Evolutionary conservation across 2,113 vertebrate genomes (phyloP).

Genomic region (Rafetus swinhoei): DNA sequence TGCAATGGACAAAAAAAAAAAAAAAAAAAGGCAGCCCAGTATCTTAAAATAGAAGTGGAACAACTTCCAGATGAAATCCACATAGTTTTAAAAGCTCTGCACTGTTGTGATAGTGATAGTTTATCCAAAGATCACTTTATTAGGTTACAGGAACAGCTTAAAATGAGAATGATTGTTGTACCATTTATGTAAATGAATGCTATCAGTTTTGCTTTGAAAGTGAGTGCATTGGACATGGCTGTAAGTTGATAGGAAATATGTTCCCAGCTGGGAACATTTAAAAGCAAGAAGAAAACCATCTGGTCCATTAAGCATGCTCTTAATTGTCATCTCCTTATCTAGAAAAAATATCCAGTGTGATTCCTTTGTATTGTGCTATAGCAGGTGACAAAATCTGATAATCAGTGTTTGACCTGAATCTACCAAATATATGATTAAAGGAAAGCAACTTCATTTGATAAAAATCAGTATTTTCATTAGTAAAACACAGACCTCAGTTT

Average conservation of each 20-base stretch:
- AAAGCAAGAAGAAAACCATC: slow-evolving; percentile 34
- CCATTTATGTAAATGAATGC: slow-evolving; percentile 14
- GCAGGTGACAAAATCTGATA: not conserved
- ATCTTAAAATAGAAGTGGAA: not conserved
- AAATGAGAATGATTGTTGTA: not conserved
- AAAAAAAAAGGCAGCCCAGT: too few relatives aligned
- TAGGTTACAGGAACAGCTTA: not conserved
- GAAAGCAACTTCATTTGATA: not conserved
- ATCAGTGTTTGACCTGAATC: slow-evolving; percentile 7
- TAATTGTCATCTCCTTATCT: slow-evolving; percentile 35
- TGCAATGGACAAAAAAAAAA: not conserved
- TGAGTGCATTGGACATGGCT: slow-evolving; percentile 22
- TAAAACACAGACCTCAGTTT: not conserved
- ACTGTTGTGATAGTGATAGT: not conserved
- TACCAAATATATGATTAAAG: not conserved
- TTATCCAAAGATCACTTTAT: slow-evolving; percentile 6
- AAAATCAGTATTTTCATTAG: not conserved
- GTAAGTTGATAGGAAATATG: slow-evolving; percentile 36
- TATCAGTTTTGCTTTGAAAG: slow-evolving; percentile 47
- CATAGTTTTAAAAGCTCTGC: not conserved
- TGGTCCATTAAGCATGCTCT: slow-evolving; percentile 43
- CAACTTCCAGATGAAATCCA: not conserved
- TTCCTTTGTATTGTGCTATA: slow-evolving; percentile 31
- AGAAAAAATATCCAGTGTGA: slow-evolving; percentile 21
- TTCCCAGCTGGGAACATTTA: slow-evolving; percentile 6